Percentiles rank a stretch among this genome's conserved stretches.
Conservation (phyloP, 2,113 vertebrate genomes). For the Apodemus speciosus region DNA sequence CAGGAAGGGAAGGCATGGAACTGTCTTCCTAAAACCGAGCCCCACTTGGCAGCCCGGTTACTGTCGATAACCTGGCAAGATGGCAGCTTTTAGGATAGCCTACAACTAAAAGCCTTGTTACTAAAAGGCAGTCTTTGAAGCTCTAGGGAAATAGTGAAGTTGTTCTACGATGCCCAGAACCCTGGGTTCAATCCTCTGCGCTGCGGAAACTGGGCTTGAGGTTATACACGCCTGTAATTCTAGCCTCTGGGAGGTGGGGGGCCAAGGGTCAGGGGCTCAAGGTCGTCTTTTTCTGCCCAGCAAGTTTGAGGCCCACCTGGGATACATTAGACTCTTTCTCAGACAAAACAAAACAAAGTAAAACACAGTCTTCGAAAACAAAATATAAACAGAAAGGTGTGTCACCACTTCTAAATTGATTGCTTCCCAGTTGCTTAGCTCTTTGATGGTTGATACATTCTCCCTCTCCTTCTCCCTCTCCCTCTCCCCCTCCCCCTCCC, state of each 20-base stretch:
- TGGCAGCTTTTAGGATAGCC: neutral
- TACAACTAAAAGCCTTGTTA: neutral
- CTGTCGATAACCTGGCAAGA: neutral
- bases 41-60: neutral
- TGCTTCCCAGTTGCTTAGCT: neutral
- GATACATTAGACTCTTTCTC: neutral
- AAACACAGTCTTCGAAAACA: slow-evolving; percentile 11
- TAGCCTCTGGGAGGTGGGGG: neutral
- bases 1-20: neutral
- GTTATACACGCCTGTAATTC: neutral
- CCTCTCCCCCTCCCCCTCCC: no score
- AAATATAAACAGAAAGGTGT: neutral
- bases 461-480: no score
- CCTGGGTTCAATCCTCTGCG: neutral
- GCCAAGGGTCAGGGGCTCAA: neutral
- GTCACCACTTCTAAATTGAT: neutral
- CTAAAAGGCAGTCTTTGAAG: neutral
- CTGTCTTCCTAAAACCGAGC: neutral
- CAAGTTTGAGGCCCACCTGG: neutral
- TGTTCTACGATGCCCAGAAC: neutral
- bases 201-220: neutral
- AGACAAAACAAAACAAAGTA: neutral
- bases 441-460: neutral
- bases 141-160: neutral
- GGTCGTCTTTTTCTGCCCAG: no score